phyloP scores from a whole-genome alignment of 1,140 invertebrate genomes.

The Planococcus citri region DNA sequence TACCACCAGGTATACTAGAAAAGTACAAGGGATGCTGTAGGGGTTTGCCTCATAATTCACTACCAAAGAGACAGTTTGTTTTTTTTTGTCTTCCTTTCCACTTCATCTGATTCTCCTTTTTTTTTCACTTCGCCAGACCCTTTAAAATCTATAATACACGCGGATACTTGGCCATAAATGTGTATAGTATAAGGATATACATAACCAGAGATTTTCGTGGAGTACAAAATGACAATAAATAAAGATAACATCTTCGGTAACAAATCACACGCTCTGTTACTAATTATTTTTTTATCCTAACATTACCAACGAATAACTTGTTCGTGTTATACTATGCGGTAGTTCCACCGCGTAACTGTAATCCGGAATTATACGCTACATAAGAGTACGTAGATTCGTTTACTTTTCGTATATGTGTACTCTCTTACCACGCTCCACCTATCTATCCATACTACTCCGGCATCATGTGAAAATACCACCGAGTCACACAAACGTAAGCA shows the following conservation, averaged over 20 bases:
- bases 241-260: conserved; percentile 17
- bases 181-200: too few species aligned
- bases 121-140: background rate
- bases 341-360: background rate
- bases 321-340: background rate
- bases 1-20: conserved; percentile 13
- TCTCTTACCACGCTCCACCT: too few species aligned
- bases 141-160: background rate
- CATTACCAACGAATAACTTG: conserved; percentile 2
- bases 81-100: background rate
- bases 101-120: background rate
- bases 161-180: too few species aligned
- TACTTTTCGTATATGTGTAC: background rate
- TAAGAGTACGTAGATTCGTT: background rate
- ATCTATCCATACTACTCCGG: too few species aligned
- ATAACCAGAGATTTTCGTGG: background rate
- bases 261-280: conserved; percentile 12
- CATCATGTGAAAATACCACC: too few species aligned
- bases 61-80: background rate
- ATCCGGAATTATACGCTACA: background rate
- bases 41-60: conserved; percentile 13
- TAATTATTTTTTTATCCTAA: conserved; percentile 14
- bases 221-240: conserved; percentile 12
- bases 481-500: too few species aligned
- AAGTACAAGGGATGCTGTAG: background rate